Evolutionary conservation across 2,888 invertebrate genomes (phyloP), one percentile per base, ranked within the genome.

Genomic region (Philhelius pedissequus): DNA sequence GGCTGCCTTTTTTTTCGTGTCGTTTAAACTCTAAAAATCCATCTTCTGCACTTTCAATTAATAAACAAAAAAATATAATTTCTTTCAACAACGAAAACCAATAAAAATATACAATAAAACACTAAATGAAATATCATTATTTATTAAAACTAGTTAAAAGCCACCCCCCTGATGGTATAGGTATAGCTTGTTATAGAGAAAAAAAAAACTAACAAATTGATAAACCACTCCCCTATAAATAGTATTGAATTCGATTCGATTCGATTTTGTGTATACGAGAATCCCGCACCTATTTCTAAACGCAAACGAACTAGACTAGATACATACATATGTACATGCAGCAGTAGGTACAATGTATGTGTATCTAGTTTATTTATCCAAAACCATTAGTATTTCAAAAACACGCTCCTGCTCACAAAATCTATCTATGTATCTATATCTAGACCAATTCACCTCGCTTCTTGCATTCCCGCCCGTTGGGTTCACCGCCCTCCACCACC

Each of bases 71-170:
- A 25, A 40, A 40, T 40, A 15, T 15, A 7, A 8, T 40, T 40
- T 40, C n/a, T 32, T 32, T 11, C 32, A 11, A 11, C 11, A 11
- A 32, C 4, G 11, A 3, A 15, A 40, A 8, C 1, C 8, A 18
- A 54, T 32, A 27, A 54, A 30, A 18, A 32, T 2, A 13, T 7
- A 7, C 13, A 38, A 58, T 1, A 22, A 35, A 15, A 15, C 25
- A 43, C 30, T 27, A 27, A 40, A 9, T 62, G 62, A 40, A 18
- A 27, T 40, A 45, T 32, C 13, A 62, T 62, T 45, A 62, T 20
- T 62, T 62, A 62, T 62, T 62, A 30, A 62, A 62, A 43, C 62
- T 62, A 13, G 45, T 30, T 62, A 45, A 62, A 62, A 62, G 62
- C 62, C 45, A 62, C 30, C 62, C 45, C 30, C 15, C 6, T 25